phyloP scores from a whole-genome alignment of 2,113 vertebrate species.

The Pseudonaja textilis region DNA sequence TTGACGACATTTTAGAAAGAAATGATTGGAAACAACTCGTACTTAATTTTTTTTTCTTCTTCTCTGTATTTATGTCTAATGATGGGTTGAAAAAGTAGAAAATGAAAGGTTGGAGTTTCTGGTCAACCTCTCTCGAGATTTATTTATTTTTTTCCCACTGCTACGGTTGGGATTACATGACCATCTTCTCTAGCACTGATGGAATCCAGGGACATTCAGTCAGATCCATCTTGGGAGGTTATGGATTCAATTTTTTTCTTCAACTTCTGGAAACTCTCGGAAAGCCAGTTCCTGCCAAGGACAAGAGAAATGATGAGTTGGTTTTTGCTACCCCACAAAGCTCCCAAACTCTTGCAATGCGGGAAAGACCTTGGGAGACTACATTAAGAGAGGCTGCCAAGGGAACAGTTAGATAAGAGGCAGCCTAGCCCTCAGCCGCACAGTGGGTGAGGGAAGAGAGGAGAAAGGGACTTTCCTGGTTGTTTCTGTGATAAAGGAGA shows the following conservation, averaged over 20 bases:
- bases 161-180: neutral
- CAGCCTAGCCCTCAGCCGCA: neutral
- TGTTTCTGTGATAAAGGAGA: neutral
- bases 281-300: constrained; percentile 8
- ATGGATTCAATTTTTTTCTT: neutral
- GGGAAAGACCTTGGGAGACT: neutral
- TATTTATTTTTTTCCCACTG: neutral
- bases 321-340: too few relatives aligned
- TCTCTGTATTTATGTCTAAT: neutral
- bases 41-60: neutral
- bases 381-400: neutral
- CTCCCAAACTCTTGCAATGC: neutral
- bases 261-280: neutral
- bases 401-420: neutral
- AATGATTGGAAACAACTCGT: neutral
- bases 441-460: neutral
- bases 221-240: neutral
- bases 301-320: neutral
- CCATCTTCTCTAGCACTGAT: neutral
- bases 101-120: neutral
- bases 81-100: neutral
- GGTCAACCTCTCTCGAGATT: neutral
- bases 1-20: neutral
- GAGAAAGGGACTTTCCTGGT: neutral
- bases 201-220: neutral